Percentiles rank a stretch among this genome's conserved stretches.
Evolutionary conservation across 2,113 vertebrate species (phyloP).

Genomic region (Macquaria ambigua): DNA sequence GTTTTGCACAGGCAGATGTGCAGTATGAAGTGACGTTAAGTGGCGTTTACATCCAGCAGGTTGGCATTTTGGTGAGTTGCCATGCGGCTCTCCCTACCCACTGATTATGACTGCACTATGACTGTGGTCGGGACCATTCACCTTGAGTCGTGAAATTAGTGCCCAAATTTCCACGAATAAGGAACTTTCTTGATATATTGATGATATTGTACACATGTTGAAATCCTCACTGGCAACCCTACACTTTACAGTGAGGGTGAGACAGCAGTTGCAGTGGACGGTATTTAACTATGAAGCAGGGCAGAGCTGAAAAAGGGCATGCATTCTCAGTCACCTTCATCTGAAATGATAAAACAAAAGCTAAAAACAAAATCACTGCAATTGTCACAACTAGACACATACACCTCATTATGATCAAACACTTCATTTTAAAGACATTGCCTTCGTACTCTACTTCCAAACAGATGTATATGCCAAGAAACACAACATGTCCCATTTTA

Average conservation of each 20-base stretch:
- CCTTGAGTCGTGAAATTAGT: no score
- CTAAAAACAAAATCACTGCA: slow-evolving; percentile 22
- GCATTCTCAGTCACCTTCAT: not conserved
- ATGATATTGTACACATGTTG: no score
- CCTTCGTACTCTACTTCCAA: slow-evolving; percentile 44
- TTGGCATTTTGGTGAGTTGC: not conserved
- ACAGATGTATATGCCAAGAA: slow-evolving; percentile 57
- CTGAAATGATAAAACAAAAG: slow-evolving; percentile 37
- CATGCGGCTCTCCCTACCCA: no score
- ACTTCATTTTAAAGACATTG: slow-evolving; percentile 39
- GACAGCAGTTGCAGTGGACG: not conserved
- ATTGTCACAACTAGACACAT: slow-evolving; percentile 48
- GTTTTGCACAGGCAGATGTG: not conserved
- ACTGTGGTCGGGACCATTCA: no score
- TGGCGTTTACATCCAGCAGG: not conserved
- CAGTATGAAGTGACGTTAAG: not conserved
- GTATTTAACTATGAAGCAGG: not conserved
- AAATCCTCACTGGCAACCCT: not conserved
- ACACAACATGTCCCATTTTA: slow-evolving; percentile 43
- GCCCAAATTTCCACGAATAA: no score
- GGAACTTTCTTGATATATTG: no score
- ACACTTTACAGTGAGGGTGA: not conserved
- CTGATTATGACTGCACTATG: not conserved
- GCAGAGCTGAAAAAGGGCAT: not conserved
- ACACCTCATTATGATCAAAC: slow-evolving; percentile 61